phyloP scores from a whole-genome alignment of 2,888 invertebrate genomes.

The Keiferia lycopersicella region DNA sequence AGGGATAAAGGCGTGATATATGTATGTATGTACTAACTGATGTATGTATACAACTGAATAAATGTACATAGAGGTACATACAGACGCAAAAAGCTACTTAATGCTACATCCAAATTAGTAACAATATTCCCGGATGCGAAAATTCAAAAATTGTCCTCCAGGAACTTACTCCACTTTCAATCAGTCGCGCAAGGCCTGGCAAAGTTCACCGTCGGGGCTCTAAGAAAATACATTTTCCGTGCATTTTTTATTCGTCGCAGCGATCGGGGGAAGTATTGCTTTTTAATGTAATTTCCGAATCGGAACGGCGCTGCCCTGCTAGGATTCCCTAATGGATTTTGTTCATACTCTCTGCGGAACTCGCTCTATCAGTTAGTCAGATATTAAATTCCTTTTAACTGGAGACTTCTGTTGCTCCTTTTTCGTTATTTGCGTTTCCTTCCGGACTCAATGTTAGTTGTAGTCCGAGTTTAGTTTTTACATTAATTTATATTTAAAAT shows the following conservation, averaged over 20 bases:
- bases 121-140: too few species aligned
- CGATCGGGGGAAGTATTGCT: conserved; percentile 71
- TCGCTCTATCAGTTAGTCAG: conserved; percentile 53
- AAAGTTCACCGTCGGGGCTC: conserved; percentile 28
- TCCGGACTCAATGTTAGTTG: conserved; percentile 1
- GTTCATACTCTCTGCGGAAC: conserved; percentile 59
- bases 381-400: conserved; percentile 44
- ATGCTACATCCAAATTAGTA: too few species aligned
- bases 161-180: conserved; percentile 17
- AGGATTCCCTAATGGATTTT: conserved; percentile 75
- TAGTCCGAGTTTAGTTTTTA: conserved; percentile 2
- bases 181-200: conserved; percentile 18
- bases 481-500: too few species aligned
- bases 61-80: too few species aligned
- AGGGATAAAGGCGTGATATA: too few species aligned
- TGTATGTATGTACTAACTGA: too few species aligned
- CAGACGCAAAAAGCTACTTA: too few species aligned
- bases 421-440: conserved; percentile 26
- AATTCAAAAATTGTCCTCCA: too few species aligned
- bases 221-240: conserved; percentile 45
- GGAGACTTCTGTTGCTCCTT: conserved; percentile 27
- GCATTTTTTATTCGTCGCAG: conserved; percentile 52
- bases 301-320: conserved; percentile 57
- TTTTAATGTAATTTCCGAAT: conserved; percentile 79
- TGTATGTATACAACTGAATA: too few species aligned